Conservation (phyloP, 1,140 invertebrate genomes). For the Diploscapter pachys region DNA sequence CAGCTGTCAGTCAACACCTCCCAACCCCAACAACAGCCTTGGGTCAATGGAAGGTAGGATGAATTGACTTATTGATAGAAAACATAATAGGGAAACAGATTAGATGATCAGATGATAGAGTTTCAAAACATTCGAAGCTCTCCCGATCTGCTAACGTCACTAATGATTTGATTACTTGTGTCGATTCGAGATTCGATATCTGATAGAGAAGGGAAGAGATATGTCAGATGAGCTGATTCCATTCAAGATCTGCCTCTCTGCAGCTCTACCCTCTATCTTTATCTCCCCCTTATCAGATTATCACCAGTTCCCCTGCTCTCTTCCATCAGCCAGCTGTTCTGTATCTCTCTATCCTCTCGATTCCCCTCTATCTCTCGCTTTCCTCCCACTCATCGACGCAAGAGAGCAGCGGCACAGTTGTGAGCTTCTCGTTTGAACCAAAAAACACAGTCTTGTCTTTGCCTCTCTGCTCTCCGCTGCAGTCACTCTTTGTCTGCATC, state of each 20-base stretch:
- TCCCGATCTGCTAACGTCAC: too few species aligned
- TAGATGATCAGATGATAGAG: too few species aligned
- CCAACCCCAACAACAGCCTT: too few species aligned
- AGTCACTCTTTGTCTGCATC: neutral
- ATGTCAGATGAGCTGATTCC: constrained; percentile 18
- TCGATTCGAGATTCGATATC: too few species aligned
- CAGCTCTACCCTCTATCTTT: constrained; percentile 1
- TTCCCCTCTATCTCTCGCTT: neutral
- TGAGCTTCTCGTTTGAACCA: constrained; percentile 14
- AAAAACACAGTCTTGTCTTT: constrained; percentile 20
- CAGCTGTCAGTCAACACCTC: too few species aligned
- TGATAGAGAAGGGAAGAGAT: too few species aligned
- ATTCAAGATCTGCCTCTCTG: constrained; percentile 6
- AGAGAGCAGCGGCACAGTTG: constrained; percentile 1
- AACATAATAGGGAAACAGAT: too few species aligned
- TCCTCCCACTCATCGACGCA: constrained; percentile 5
- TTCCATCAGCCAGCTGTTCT: neutral
- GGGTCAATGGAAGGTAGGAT: too few species aligned
- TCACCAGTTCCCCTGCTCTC: neutral
- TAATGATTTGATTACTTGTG: too few species aligned
- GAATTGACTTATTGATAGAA: too few species aligned
- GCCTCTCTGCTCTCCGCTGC: constrained; percentile 15
- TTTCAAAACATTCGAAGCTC: too few species aligned
- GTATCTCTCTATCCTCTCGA: neutral
- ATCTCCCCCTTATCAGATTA: neutral